Evolutionary conservation across 2,113 vertebrate species (phyloP).

Genomic region (Dromaius novaehollandiae): DNA sequence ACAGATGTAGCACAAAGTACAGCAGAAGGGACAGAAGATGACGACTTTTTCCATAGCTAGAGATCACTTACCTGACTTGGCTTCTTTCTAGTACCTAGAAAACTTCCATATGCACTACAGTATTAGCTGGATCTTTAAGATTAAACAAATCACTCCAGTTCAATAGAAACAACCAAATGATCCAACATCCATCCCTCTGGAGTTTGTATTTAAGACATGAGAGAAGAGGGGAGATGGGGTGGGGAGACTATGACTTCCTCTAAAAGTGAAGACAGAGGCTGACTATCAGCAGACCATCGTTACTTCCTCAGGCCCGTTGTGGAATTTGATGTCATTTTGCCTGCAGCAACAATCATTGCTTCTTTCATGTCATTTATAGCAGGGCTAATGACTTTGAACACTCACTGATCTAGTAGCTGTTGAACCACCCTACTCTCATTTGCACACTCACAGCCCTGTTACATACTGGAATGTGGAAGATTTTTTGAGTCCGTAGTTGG

Average conservation of each 20-base stretch:
- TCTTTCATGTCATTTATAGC: background rate
- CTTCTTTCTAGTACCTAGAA: background rate
- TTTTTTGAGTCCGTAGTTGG: background rate
- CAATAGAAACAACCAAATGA: background rate
- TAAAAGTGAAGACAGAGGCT: background rate
- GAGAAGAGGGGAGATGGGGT: background rate
- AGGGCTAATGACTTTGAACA: background rate
- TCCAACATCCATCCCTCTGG: background rate
- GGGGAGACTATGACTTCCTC: background rate
- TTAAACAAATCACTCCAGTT: background rate
- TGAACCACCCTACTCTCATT: background rate
- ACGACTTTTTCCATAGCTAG: background rate
- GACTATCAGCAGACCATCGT: background rate
- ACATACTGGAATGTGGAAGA: background rate
- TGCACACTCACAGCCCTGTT: accelerated
- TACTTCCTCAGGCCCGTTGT: background rate
- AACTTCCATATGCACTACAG: background rate
- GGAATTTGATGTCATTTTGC: background rate
- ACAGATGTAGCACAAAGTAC: background rate
- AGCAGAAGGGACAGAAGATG: background rate
- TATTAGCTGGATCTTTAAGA: background rate
- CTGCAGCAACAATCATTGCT: background rate
- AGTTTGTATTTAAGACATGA: background rate
- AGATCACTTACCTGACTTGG: background rate
- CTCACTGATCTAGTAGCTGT: background rate